A percentile compares a stretch with the other conserved stretches of the same genome.
Evolutionary conservation across 2,888 invertebrate species (phyloP).

Genomic region (Drosophila phalerata): DNA sequence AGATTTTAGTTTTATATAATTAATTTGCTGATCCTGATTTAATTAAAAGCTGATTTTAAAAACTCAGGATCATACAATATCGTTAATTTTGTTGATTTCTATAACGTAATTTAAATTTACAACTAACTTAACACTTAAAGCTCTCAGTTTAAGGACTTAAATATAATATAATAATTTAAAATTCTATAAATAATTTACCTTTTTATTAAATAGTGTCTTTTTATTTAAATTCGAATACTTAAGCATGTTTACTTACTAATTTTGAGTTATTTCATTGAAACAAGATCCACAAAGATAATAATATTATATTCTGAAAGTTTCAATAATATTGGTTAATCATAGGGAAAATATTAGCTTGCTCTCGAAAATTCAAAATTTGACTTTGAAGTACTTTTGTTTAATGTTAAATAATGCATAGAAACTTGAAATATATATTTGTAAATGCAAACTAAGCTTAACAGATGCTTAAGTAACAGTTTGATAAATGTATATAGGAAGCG

Average conservation of each 20-base stretch:
- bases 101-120: neutral
- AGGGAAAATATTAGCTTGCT: neutral
- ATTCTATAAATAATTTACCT: no score
- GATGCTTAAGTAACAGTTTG: constrained; percentile 4
- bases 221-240: no score
- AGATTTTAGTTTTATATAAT: neutral
- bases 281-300: no score
- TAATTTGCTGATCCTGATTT: neutral
- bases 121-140: no score
- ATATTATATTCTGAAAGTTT: neutral
- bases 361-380: no score
- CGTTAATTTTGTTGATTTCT: neutral
- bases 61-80: neutral
- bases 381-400: no score
- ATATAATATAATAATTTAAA: no score
- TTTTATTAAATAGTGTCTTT: no score
- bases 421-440: neutral
- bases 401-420: no score
- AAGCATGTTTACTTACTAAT: no score
- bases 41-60: neutral
- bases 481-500: constrained; percentile 3
- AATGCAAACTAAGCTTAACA: neutral
- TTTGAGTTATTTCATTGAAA: no score
- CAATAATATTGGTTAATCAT: neutral
- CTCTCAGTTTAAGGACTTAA: no score